Evolutionary conservation across 2,797 vertebrate genomes (phyloP), one percentile per base, ranked within the genome.

Genomic region (Acanthurus leucopareius): DNA sequence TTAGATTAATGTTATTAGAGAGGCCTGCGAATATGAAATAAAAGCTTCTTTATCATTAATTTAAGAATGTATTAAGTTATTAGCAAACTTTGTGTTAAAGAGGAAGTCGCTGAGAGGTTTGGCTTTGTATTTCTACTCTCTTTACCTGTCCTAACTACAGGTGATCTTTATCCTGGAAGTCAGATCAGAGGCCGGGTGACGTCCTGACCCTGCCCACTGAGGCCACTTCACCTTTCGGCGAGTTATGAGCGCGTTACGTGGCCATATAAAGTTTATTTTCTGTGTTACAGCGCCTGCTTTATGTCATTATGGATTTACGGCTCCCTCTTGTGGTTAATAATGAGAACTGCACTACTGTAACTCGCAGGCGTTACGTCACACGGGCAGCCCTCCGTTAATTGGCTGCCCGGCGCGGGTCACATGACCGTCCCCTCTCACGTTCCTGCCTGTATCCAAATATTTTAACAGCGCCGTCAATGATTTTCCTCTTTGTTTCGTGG

Each of bases 401-500:
- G 84, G 89, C 73, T 63, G 79, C 0, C 19, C 6, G 1, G 20
- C 1, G 8, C 0, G 0, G 73, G 7, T 91, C 90, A 89, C 89
- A 35, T 91, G 91, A 88, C 35, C 52, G 0, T 0, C 16, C 28
- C 13, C 1, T 19, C 9, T 44, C 35, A 3, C 42, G 38, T 14
- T 35, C 1, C 7, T 0, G 5, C 44, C 3, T 52, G 38, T 17
- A 32, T 11, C 16, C 5, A 17, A 40, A 10, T 40, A 1, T 7
- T n/a, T 19, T 17, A 1, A 6, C 16, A 11, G 25, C 25, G 48
- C 48, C 1, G 32, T 2, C 3, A 32, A 7, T 2, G n/a, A 0
- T 6, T 10, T 45, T 25, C 1, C 10, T 13, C 13, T 38, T 15
- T 15, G 5, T 32, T 19, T 1, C 0, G 0, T 1, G 5, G 3